Conservation (phyloP, 2,113 vertebrate genomes). For the Peucedramus taeniatus region DNA sequence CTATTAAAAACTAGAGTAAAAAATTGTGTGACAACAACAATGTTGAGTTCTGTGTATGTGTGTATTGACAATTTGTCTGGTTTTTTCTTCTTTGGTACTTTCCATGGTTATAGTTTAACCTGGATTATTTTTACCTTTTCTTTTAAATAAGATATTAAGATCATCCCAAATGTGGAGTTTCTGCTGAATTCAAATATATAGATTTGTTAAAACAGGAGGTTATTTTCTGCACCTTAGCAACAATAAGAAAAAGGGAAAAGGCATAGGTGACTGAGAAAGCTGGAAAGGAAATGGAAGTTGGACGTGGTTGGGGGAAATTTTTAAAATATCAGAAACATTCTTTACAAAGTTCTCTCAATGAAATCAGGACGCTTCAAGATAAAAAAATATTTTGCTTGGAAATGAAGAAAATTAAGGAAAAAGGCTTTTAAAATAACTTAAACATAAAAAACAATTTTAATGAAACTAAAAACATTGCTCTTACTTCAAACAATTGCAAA, state of each 20-base stretch:
- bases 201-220: background rate
- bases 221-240: background rate
- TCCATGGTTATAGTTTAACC: background rate
- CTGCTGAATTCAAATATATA: background rate
- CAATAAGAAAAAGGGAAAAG: background rate
- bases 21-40: background rate
- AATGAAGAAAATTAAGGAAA: background rate
- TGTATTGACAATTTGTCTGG: background rate
- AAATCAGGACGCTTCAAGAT: background rate
- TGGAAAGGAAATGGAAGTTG: background rate
- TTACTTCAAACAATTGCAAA: background rate
- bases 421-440: background rate
- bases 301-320: background rate
- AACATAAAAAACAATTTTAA: background rate
- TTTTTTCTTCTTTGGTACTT: background rate
- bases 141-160: background rate
- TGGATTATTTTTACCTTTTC: background rate
- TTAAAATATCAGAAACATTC: background rate
- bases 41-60: rapidly evolving
- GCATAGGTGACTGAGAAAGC: background rate
- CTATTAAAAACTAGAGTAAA: background rate
- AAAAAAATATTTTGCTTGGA: background rate
- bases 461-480: background rate
- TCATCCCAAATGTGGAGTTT: background rate
- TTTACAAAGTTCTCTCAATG: background rate